Base-by-base conservation (phyloP, 2,888 invertebrate genomes). In the Tenthredo scrophulariae region DNA sequence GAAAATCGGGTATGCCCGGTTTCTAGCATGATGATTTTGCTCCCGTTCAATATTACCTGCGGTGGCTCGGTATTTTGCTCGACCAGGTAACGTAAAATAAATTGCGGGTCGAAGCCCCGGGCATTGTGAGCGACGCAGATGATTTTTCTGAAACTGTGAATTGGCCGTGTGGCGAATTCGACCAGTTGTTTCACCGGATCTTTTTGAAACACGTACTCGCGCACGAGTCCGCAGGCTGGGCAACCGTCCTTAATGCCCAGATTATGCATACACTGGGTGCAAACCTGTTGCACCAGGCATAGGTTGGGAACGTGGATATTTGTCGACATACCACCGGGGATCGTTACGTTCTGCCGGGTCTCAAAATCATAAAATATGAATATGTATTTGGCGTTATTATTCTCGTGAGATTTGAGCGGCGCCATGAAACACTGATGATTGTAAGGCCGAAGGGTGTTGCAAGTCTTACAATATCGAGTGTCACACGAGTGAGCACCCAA, bases 291-390 rank as follows among this genome's bases (percentile, higher is more conserved):
- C 37, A 37, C 80, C 9, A 87, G 87, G 85, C 88, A 88, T 15
- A 87, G 65, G 74, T 88, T 88, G 0, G 87, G 88, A 62, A 86
- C 85, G 54, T 88, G 87, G 22, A 85, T 4, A 54, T 77, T 50
- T 10, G 54, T 22, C 22, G 46, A 26, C 22, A n/a, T 7, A 15
- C 62, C 75, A 15, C 22, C 33, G 26, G 6, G 33, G 13, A 67
- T 40, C 13, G 84, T 72, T 65, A 67, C 85, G 72, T 87, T 86
- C 50, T 87, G 87, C 3, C 75, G 84, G 0, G 87, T 88, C 85
- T 89, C 88, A 10, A 88, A 82, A 67, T 89, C 88, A 50, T 87
- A n/a, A n/a, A n/a, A n/a, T n/a, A 88, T 70, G 22, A 75, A 43
- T 7, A 75, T 46, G 37, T 40, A 37, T 18, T 50, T 18, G 18